phyloP scores from a whole-genome alignment of 2,888 invertebrate species.

The Mythimna lalbum region DNA sequence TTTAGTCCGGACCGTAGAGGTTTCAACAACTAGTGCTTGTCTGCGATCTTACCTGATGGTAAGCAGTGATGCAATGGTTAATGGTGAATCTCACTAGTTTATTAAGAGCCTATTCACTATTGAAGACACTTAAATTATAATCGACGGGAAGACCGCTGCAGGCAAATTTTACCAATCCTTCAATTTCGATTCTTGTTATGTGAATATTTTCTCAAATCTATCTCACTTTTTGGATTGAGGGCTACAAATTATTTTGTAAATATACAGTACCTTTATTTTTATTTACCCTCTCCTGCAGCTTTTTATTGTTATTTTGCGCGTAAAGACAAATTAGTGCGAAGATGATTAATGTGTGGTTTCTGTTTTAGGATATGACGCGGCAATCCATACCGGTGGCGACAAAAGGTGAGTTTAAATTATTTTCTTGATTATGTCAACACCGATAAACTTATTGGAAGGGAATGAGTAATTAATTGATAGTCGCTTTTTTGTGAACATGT shows the following conservation, averaged over 20 bases:
- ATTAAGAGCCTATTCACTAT: no score
- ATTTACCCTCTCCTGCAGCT: slow-evolving; percentile 55
- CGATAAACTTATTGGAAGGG: neutral
- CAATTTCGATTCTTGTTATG: neutral
- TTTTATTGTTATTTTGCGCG: slow-evolving; percentile 66
- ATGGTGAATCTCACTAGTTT: no score
- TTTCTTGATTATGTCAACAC: slow-evolving; percentile 5
- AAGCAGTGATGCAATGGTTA: no score
- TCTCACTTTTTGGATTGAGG: slow-evolving; percentile 47
- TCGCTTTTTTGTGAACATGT: neutral
- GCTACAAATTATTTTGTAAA: slow-evolving; percentile 57
- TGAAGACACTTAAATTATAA: no score
- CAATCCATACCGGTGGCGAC: slow-evolving; percentile 90
- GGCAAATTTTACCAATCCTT: neutral
- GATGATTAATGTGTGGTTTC: slow-evolving; percentile 74
- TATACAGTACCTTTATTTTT: slow-evolving; percentile 42
- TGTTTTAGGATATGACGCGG: slow-evolving; percentile 90
- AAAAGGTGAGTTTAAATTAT: slow-evolving; percentile 82
- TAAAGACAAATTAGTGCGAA: slow-evolving; percentile 3
- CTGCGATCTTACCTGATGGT: no score
- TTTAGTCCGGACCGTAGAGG: no score
- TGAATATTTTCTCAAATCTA: slow-evolving; percentile 30
- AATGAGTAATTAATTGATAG: neutral
- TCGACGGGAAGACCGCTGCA: no score
- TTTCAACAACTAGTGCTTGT: no score